These are phyloP conservation scores for Xyrauchen texanus DNA, from an alignment of 2,113 vertebrate species.

Conservation along the genomic window DNA sequence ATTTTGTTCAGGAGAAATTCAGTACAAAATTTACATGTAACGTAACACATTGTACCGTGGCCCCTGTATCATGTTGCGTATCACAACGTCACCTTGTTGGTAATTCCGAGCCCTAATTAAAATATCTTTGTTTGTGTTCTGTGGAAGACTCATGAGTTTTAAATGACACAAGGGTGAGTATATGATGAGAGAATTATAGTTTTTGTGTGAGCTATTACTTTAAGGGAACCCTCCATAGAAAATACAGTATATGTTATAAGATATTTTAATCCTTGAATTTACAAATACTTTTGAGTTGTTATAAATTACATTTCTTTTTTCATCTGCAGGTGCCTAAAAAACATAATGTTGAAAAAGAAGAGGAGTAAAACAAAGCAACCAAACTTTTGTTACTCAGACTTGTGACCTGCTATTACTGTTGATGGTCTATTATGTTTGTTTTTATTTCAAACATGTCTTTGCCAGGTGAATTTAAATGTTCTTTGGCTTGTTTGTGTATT, in stretches of 20 bases:
- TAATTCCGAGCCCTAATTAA: too few relatives aligned
- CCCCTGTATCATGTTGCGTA: neutral
- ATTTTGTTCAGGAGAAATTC: too few relatives aligned
- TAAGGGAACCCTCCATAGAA: too few relatives aligned
- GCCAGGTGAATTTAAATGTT: neutral
- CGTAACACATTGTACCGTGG: too few relatives aligned
- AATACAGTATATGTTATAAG: neutral
- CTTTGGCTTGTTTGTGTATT: conserved; percentile 30
- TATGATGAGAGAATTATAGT: too few relatives aligned
- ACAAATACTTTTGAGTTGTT: neutral
- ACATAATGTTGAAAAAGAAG: conserved; percentile 74
- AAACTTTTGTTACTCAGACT: conserved; percentile 3
- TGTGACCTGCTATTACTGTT: conserved; percentile 6
- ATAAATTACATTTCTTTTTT: neutral
- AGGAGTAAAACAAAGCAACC: conserved; percentile 56
- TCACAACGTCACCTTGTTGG: neutral
- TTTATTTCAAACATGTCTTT: too few relatives aligned
- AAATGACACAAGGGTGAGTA: too few relatives aligned
- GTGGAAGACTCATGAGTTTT: too few relatives aligned
- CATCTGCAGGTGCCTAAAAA: conserved; percentile 70
- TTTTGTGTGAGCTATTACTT: too few relatives aligned
- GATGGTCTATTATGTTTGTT: neutral
- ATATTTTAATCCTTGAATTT: too few relatives aligned
- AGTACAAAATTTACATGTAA: too few relatives aligned
- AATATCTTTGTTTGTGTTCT: too few relatives aligned